phyloP scores from a whole-genome alignment of 2,888 invertebrate genomes.

The Caenorhabditis japonica region DNA sequence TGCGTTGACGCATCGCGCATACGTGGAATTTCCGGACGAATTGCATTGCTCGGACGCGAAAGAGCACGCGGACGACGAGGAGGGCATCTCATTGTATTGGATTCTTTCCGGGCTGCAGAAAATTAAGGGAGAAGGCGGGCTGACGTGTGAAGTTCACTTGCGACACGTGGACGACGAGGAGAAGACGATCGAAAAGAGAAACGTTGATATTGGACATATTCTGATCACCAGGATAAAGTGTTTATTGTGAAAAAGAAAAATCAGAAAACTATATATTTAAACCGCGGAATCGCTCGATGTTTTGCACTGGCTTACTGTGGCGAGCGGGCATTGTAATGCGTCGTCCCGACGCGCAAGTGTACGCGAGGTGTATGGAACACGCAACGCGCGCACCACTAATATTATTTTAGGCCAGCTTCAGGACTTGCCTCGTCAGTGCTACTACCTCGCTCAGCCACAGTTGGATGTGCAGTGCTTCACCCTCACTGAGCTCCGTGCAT shows the following conservation, averaged over 20 bases:
- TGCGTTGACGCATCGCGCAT: conserved; percentile 67
- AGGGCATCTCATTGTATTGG: conserved; percentile 72
- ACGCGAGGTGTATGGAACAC: too few relatives aligned
- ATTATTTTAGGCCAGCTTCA: too few relatives aligned
- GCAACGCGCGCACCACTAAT: too few relatives aligned
- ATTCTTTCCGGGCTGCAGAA: conserved; percentile 73
- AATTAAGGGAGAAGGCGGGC: conserved; percentile 56
- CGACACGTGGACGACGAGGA: conserved; percentile 38
- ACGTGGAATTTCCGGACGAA: conserved; percentile 67
- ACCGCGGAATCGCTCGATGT: too few relatives aligned
- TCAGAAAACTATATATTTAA: neutral
- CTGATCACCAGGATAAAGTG: conserved; percentile 67
- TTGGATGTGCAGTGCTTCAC: too few relatives aligned
- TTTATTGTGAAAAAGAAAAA: conserved; percentile 19
- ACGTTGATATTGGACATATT: conserved; percentile 68
- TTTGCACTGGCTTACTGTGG: too few relatives aligned
- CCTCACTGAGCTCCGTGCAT: too few relatives aligned
- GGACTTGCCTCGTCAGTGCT: too few relatives aligned
- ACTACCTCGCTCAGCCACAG: too few relatives aligned
- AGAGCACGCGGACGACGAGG: conserved; percentile 70
- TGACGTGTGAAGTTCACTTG: conserved; percentile 60
- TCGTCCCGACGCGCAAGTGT: too few relatives aligned
- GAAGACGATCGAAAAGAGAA: conserved; percentile 41
- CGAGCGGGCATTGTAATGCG: too few relatives aligned
- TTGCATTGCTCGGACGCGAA: conserved; percentile 63